Evolutionary conservation across 2,113 vertebrate species (phyloP), one percentile per base, ranked within the genome.

Genomic region (Albula glossodonta): DNA sequence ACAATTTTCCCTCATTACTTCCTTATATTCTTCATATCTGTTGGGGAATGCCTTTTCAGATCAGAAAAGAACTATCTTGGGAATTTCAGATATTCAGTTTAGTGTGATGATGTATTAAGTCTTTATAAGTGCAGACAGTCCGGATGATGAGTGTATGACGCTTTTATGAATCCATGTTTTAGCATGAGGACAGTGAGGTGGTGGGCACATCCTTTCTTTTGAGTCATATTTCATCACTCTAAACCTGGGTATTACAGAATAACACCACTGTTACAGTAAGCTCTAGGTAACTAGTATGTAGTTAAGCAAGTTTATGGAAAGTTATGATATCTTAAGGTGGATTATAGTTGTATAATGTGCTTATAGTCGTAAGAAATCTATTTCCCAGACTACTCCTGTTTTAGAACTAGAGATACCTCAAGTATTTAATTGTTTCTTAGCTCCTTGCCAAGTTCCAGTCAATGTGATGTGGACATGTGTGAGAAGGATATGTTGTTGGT

Each of bases 81-180:
- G 86, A 25, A 22, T 66, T 22, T 66, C 60, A 19, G 17, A 66
- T 66, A 19, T 81, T 4, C n/a, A 86, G 78, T 60, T 52, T 51
- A 52, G 70, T 66, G 57, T 6, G 22, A 57, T 93, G 93, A 93
- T 92, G 90, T 92, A 94, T 93, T 88, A 90, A 91, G 89, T 80
- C 86, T 86, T 88, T 86, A 89, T 56, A 1, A 84, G 70, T 79
- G 70, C 63, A 83, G 91, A 88, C 89, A 87, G 87, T 78, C 87
- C 87, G 87, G 56, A 80, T 88, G 88, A 91, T 88, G 66, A 82
- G 90, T 90, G 74, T 31, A 85, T 52, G 78, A 83, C 74, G 31
- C 78, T 79, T 81, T 49, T 78, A 57, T 74, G 70, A 74, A 74
- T 74, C 31, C 9, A 22, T 31, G 25, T 10, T 22, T 74, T 9